Evolutionary conservation across 2,888 invertebrate species (phyloP).

Genomic region (Drosophila anomalata): DNA sequence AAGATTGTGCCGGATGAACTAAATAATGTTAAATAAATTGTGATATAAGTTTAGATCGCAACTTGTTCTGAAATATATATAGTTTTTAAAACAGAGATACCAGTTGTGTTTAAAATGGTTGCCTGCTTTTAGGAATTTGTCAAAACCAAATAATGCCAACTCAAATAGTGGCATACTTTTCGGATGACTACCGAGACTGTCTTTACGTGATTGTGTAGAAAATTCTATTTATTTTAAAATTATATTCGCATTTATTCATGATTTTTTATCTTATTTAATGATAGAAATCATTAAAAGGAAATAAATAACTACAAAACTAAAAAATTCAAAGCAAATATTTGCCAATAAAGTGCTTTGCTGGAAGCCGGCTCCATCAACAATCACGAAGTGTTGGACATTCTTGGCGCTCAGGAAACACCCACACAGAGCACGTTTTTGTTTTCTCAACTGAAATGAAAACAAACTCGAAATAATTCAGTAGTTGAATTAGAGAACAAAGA

Average conservation of each 20-base stretch:
- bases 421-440: slow-evolving; percentile 62
- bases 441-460: slow-evolving; percentile 10
- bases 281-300: background rate
- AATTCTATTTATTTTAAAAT: background rate
- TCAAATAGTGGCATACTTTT: slow-evolving; percentile 1
- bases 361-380: slow-evolving; percentile 48
- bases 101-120: background rate
- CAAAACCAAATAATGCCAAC: background rate
- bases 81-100: background rate
- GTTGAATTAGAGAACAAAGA: slow-evolving; percentile 19
- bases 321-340: slow-evolving; percentile 26
- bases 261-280: background rate
- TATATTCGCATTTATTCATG: background rate
- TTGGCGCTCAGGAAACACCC: slow-evolving; percentile 58
- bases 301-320: slow-evolving; percentile 38
- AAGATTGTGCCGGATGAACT: slow-evolving; percentile 7
- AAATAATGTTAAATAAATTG: slow-evolving; percentile 15
- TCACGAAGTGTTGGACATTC: slow-evolving; percentile 66
- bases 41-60: slow-evolving; percentile 56
- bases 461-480: slow-evolving; percentile 19
- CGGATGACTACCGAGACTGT: background rate
- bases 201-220: background rate
- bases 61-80: background rate
- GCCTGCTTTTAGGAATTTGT: background rate
- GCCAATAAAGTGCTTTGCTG: slow-evolving; percentile 40